Conservation (phyloP, 2,888 invertebrate species). For the Cephus spinipes region DNA sequence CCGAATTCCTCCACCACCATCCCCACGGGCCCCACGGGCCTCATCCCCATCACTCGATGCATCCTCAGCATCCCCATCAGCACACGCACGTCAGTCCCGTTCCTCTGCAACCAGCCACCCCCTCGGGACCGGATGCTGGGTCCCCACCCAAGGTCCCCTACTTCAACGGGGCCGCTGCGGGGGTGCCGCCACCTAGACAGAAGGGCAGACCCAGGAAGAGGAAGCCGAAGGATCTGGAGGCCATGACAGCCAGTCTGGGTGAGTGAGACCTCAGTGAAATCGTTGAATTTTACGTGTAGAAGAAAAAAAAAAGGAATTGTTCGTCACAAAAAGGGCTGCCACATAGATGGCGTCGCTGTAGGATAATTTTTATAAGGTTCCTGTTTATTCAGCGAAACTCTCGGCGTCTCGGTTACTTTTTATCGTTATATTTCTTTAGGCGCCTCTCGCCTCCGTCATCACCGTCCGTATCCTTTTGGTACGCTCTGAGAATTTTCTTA, state of each 20-base stretch:
- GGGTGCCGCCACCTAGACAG: conserved; percentile 77
- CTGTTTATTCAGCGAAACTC: conserved; percentile 3
- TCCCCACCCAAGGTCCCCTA: conserved; percentile 66
- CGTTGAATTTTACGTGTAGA: neutral
- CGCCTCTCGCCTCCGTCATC: neutral
- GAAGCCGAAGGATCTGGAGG: conserved; percentile 91
- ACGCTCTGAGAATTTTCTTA: neutral
- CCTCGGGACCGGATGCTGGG: conserved; percentile 57
- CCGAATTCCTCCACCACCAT: conserved; percentile 64
- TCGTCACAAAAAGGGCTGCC: neutral
- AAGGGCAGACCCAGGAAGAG: conserved; percentile 94
- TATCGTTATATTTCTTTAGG: neutral
- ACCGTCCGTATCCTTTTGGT: neutral
- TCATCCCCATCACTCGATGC: conserved; percentile 58
- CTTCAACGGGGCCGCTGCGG: conserved; percentile 73
- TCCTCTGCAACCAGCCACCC: conserved; percentile 69
- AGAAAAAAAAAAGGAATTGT: neutral
- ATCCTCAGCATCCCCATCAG: conserved; percentile 68
- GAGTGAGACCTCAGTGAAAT: conserved; percentile 61
- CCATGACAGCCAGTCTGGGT: conserved; percentile 89
- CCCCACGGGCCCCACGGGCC: conserved; percentile 55
- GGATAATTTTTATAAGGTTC: conserved; percentile 8
- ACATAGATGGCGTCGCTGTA: neutral
- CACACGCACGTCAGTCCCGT: conserved; percentile 64
- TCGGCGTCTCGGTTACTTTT: neutral